Percentiles rank a stretch among this genome's conserved stretches.
Conservation (phyloP, 2,113 vertebrate species). For the Leptobrachium leishanense region DNA sequence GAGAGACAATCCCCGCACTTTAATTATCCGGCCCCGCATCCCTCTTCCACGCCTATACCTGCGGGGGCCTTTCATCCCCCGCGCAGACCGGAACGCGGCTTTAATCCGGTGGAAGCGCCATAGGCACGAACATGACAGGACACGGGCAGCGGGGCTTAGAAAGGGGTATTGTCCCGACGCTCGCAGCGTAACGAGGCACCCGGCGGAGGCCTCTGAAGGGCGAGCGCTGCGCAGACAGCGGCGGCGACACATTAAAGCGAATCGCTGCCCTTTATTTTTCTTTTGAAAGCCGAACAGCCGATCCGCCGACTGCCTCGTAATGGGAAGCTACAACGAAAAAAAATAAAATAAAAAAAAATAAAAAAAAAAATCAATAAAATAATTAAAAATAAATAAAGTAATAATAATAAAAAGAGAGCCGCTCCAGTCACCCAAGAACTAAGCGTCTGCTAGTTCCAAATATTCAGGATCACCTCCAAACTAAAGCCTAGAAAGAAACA, state of each 20-base stretch:
- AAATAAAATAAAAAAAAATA: too few relatives aligned
- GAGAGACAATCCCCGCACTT: constrained; percentile 9
- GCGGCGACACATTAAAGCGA: neutral
- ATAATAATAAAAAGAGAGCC: too few relatives aligned
- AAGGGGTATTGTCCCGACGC: neutral
- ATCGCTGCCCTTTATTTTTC: neutral
- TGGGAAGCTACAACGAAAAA: too few relatives aligned
- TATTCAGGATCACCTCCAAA: too few relatives aligned
- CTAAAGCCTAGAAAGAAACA: too few relatives aligned
- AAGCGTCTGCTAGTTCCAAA: too few relatives aligned
- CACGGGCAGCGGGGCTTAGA: neutral
- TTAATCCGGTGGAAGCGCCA: neutral
- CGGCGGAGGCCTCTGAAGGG: neutral
- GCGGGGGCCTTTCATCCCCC: constrained; percentile 32
- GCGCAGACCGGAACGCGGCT: neutral
- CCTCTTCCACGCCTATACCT: constrained; percentile 24
- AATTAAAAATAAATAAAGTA: too few relatives aligned
- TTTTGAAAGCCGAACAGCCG: neutral
- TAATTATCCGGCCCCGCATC: constrained; percentile 33
- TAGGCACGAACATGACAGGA: neutral
- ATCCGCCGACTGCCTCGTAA: neutral
- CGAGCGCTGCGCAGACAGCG: neutral
- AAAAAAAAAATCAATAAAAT: too few relatives aligned
- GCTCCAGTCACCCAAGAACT: too few relatives aligned
- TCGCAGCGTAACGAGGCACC: neutral